Evolutionary conservation across 2,888 invertebrate genomes (phyloP), one percentile per base, ranked within the genome.

Genomic region (Agrotis puta): DNA sequence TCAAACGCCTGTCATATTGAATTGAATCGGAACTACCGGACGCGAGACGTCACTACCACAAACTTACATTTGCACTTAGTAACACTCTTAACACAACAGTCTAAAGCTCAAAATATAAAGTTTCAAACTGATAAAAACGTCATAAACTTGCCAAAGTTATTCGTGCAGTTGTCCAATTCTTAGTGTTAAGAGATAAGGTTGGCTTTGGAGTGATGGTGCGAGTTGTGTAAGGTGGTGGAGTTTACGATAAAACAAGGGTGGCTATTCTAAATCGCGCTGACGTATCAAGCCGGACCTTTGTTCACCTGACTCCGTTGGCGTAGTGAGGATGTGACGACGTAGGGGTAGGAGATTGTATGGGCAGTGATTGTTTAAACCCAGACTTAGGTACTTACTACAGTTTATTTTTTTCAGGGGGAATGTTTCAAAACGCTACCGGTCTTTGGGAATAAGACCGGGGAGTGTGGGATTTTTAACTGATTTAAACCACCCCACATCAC

Each of bases 181-280:
- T 83, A 67, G 18, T 0, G 0, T 0, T 0, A 14, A 7, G 18
- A 0, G 0, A 14, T 75, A 78, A 57, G 70, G 74, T 72, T 77
- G 45, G 11, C 13, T 64, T 77, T 81, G 9, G 14, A 33, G 33
- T 53, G 54, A 16, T 39, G 0, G 5, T 18, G 5, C 58, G 63
- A 50, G 13, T 9, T 45, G 4, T 45, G 45, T 57, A 62, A 51
- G 9, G 48, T 74, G 69, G 82, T 56, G 18, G 51, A 66, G 61
- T 57, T 81, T 77, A 87, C 92, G 93, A 93, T 93, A 94, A 94
- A 93, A 94, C 89, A 92, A 81, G 84, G 94, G 93, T 91, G 93
- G 94, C 92, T 91, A 93, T 94, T 94, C 91, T 88, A 90, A 94
- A 94, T 94, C 92, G 91, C 89, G 94, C 95, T 95, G 95, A 95